A percentile compares a stretch with the other conserved stretches of the same genome.
phyloP scores from a whole-genome alignment of 2,797 vertebrate genomes.

The Antennarius maculatus region DNA sequence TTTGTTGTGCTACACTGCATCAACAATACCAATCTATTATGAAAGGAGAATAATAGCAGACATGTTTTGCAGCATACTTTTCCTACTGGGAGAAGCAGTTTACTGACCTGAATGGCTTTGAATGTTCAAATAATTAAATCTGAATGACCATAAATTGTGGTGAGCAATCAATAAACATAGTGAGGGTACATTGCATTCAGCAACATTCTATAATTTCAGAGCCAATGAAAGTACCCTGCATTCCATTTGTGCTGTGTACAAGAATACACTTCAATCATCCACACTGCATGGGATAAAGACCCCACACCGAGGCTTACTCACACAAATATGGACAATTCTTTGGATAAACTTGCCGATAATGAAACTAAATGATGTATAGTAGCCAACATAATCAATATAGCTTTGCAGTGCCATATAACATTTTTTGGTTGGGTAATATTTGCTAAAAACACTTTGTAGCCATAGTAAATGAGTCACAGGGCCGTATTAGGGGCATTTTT shows the following conservation, averaged over 20 bases:
- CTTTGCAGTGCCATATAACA: constrained; percentile 29
- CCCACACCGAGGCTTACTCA: constrained; percentile 22
- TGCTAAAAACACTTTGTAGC: constrained; percentile 34
- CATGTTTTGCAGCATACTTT: constrained; percentile 20
- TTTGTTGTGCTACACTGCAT: constrained; percentile 1
- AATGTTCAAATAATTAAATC: constrained; percentile 51
- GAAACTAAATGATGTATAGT: constrained; percentile 61
- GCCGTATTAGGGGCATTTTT: constrained; percentile 39
- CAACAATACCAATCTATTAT: neutral
- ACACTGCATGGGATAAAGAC: constrained; percentile 55
- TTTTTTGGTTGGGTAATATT: constrained; percentile 32
- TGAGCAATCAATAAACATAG: constrained; percentile 61
- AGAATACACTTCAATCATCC: constrained; percentile 60
- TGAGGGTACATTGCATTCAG: constrained; percentile 21
- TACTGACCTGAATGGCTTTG: constrained; percentile 29
- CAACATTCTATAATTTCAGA: constrained; percentile 46
- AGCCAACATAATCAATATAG: constrained; percentile 50
- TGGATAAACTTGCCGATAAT: constrained; percentile 64
- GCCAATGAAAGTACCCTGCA: constrained; percentile 21
- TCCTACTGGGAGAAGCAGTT: constrained; percentile 34
- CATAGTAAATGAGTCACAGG: constrained; percentile 53
- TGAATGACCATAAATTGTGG: constrained; percentile 55
- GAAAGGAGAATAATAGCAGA: constrained; percentile 15
- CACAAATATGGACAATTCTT: constrained; percentile 59
- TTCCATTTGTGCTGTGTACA: constrained; percentile 14